These are phyloP conservation scores for Cantharis lateralis DNA, from an alignment of 2,888 invertebrate genomes.

Conservation along the genomic window DNA sequence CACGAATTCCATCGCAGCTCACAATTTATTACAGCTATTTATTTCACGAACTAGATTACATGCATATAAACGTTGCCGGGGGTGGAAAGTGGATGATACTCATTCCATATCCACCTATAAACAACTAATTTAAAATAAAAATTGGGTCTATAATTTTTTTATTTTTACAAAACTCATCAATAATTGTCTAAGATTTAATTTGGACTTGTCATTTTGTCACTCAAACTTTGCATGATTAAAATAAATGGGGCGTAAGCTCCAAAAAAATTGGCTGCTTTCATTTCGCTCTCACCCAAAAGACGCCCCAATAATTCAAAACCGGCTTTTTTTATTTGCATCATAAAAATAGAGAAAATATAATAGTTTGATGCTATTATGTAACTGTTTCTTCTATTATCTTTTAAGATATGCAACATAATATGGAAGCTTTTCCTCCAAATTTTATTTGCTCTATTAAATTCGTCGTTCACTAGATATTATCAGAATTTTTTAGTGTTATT, in stretches of 20 bases:
- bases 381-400: slow-evolving; percentile 24
- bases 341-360: background rate
- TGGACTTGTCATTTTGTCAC: background rate
- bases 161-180: background rate
- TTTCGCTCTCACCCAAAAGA: background rate
- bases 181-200: background rate
- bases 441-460: slow-evolving; percentile 12
- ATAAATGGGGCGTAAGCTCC: background rate
- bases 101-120: slow-evolving; percentile 29
- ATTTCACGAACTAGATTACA: slow-evolving; percentile 57
- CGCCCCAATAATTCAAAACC: background rate
- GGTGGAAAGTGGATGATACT: slow-evolving; percentile 23
- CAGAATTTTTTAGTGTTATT: slow-evolving; percentile 20
- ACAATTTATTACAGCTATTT: slow-evolving; percentile 80
- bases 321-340: background rate
- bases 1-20: slow-evolving; percentile 48
- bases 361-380: slow-evolving; percentile 12
- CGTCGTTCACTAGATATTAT: slow-evolving; percentile 21
- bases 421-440: slow-evolving; percentile 16
- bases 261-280: background rate
- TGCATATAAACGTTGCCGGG: slow-evolving; percentile 56
- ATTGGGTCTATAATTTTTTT: slow-evolving; percentile 9
- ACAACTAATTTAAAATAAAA: slow-evolving; percentile 27
- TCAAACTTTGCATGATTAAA: background rate
- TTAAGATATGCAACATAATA: slow-evolving; percentile 23